Evolutionary conservation across 1,140 invertebrate species (phyloP).

Genomic region (Drosophila arawakana): DNA sequence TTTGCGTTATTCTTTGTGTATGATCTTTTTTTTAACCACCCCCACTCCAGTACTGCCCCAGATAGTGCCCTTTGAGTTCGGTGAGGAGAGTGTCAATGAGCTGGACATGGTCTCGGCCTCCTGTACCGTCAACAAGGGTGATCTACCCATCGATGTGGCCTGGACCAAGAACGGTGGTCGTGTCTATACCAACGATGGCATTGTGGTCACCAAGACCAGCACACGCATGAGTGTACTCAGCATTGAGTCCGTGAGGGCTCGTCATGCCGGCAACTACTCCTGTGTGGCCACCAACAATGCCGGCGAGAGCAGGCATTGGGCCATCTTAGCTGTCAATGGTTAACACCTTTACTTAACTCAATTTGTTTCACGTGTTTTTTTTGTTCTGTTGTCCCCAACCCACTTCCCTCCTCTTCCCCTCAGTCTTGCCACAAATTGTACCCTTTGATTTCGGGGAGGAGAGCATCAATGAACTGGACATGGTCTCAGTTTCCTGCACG

Average conservation of each 20-base stretch:
- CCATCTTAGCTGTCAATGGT: constrained; percentile 85
- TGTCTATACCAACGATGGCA: constrained; percentile 82
- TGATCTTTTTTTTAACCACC: constrained; percentile 27
- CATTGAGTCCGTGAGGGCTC: constrained; percentile 87
- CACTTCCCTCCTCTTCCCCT: not conserved
- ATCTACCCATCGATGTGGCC: constrained; percentile 91
- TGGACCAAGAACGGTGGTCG: constrained; percentile 87
- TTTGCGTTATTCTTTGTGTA: constrained; percentile 20
- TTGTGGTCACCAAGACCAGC: constrained; percentile 87
- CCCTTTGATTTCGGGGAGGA: constrained; percentile 90
- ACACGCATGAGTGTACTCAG: constrained; percentile 88
- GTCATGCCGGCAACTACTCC: constrained; percentile 89
- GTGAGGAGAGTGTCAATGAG: constrained; percentile 89
- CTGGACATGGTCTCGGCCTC: constrained; percentile 89
- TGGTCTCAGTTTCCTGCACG: constrained; percentile 90
- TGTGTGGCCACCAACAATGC: constrained; percentile 91
- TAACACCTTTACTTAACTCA: constrained; percentile 21
- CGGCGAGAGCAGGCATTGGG: constrained; percentile 89
- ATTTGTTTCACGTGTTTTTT: constrained; percentile 33
- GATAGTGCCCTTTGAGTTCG: constrained; percentile 89
- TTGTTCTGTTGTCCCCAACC: constrained; percentile 31
- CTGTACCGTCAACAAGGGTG: constrained; percentile 94
- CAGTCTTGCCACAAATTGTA: constrained; percentile 89
- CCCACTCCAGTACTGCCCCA: constrained; percentile 87
- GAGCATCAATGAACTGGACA: constrained; percentile 89